A percentile compares a stretch with the other conserved stretches of the same genome.
These are phyloP conservation scores for Pheosia tremula DNA, from an alignment of 2,888 invertebrate species.

Conservation along the genomic window DNA sequence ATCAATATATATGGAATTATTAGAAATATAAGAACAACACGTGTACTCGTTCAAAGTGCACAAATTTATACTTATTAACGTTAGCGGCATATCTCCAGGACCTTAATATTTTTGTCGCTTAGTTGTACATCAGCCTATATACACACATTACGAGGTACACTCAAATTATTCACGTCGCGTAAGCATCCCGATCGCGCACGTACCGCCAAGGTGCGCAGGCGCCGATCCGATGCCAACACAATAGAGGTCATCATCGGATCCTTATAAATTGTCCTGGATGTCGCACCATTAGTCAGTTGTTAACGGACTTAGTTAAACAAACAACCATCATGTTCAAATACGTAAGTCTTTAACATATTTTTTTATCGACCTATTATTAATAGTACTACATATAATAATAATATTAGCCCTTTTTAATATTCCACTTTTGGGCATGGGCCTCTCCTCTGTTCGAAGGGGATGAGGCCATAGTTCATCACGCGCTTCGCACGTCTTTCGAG, in stretches of 20 bases:
- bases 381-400: no score
- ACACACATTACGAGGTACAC: slow-evolving; percentile 34
- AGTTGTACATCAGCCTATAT: slow-evolving; percentile 57
- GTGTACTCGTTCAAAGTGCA: no score
- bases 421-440: no score
- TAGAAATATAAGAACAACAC: no score
- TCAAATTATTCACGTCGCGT: slow-evolving; percentile 69
- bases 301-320: slow-evolving; percentile 50
- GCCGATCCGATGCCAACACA: slow-evolving; percentile 69
- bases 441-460: no score
- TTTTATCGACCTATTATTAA: not conserved
- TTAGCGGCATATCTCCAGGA: not conserved
- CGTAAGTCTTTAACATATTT: slow-evolving; percentile 54
- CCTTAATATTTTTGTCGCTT: not conserved
- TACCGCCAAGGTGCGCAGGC: slow-evolving; percentile 63
- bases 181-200: slow-evolving; percentile 57
- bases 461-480: no score
- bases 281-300: slow-evolving; percentile 60
- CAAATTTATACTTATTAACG: no score
- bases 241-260: slow-evolving; percentile 67
- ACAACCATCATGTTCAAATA: slow-evolving; percentile 80
- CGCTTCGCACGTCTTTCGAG: no score
- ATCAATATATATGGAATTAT: no score
- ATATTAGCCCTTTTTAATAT: no score
- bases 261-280: slow-evolving; percentile 70